Evolutionary conservation across 2,113 vertebrate genomes (phyloP), one percentile per base, ranked within the genome.

Genomic region (Clarias magur): DNA sequence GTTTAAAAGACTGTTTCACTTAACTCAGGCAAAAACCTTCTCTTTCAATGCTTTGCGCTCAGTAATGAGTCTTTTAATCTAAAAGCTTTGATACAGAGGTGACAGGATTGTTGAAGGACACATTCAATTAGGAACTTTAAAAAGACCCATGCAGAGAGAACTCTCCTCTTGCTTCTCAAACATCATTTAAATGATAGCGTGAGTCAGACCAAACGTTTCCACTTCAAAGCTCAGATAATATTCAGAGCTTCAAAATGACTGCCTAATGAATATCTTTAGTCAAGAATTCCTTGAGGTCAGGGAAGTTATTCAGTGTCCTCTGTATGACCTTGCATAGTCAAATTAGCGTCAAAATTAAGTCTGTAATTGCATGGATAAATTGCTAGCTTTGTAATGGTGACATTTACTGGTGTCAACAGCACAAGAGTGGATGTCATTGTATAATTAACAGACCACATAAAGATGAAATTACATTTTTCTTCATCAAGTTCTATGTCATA

Each of bases 61-160:
- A 75, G 84, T 30, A 84, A 86, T 65, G 57, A 80, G 42, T 21
- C 80, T 57, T 85, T 54, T 83, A 83, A 83, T 82, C 75, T 73
- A 34, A 82, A 83, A 72, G n/a, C 11, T 83, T 85, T 79, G 80
- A 83, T 83, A 83, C 62, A 42, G 67, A 34, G 80, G 84, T 15
- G 21, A 83, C 80, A 83, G 67, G 8, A 62, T 76, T 86, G 65
- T 72, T 84, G 85, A 89, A 89, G 86, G 88, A 89, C 88, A 82
- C 80, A 60, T 75, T 81, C 4, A 80, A 83, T 76, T 70, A 65
- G 73, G n/a, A 80, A 68, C 9, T 48, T 81, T 72, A 81, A 65
- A 75, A 75, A 56, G 21, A 25, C 34, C 48, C 42, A 15, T 21
- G 0, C 56, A 54, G 19, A 60, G 53, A 81, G 60, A 85, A 83